Base-by-base conservation (phyloP, 2,113 vertebrate genomes). In the Gnathonemus echidnorhynchus region DNA sequence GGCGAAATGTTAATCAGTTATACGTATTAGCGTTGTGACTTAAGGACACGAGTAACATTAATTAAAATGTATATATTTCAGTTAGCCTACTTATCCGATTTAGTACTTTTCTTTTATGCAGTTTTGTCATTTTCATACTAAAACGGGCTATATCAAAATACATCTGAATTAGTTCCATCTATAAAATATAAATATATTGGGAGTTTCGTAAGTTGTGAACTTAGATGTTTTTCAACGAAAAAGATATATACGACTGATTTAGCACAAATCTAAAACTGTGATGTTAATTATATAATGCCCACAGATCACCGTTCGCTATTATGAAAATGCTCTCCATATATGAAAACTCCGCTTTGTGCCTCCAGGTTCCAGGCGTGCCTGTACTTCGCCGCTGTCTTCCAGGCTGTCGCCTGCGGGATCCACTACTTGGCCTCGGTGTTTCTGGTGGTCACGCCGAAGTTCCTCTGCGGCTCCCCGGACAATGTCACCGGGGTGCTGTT, bases 351-450 rank as follows among this genome's bases (percentile, higher is more conserved):
- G 24, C 24, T 77, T 66, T 91, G 21, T 19, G 58, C 24, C 86
- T 87, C 53, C 93, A 99, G 98, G 93, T 99, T 96, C 92, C 98
- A 99, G 95, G 96, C 96, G 90, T 96, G 95, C 92, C 90, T 98
- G 88, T 99, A 99, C 94, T 97, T 99, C 89, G 95, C 96, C 31
- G 97, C 95, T 87, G 96, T 96, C 90, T 98, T 99, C 95, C 98
- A 99, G 95, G 94, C 96, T 62, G 92, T 96, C 21, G 95, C 98
- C 27, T 99, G 98, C 92, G 98, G 98, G 50, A 97, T 98, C 92
- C 98, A 99, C 92, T 99, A 98, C 93, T 94, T 98, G 94, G 95
- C 98, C 1, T 98, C 98, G 1, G 97, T 99, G 56, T 98, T 99
- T 93, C 93, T 99, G 92, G 96, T 97, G 87, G 95, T 96, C 89